phyloP scores from a whole-genome alignment of 1,140 invertebrate genomes.

The Drosophila parabipectinata region DNA sequence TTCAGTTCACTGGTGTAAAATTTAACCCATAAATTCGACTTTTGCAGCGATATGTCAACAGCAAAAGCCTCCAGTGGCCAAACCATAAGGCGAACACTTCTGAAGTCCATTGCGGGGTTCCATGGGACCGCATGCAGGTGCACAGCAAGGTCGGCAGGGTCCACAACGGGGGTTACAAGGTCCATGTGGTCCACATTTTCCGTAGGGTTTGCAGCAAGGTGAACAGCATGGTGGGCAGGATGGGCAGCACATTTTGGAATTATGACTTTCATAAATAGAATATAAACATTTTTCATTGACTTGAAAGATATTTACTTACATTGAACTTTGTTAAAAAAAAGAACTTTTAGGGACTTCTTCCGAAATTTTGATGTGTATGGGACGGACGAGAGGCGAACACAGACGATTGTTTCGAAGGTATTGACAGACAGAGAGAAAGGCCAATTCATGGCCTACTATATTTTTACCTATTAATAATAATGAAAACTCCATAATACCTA shows the following conservation, averaged over 20 bases:
- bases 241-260: not conserved
- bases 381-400: not conserved
- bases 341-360: not conserved
- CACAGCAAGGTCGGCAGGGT: slow-evolving; percentile 18
- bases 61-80: not conserved
- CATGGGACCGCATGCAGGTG: slow-evolving; percentile 1
- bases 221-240: not conserved
- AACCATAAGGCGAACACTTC: slow-evolving; percentile 1
- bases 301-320: not conserved
- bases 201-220: not conserved
- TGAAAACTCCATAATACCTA: too few species aligned
- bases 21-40: not conserved
- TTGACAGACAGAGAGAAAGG: not conserved
- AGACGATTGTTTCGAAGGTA: not conserved
- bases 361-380: not conserved
- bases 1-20: not conserved
- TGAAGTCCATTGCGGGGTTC: slow-evolving; percentile 19
- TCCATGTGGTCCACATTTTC: not conserved
- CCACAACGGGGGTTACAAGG: slow-evolving; percentile 11
- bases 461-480: not conserved
- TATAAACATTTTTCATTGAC: not conserved
- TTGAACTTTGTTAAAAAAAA: not conserved
- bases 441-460: not conserved
- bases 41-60: not conserved
- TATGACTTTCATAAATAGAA: not conserved